phyloP scores from a whole-genome alignment of 2,797 vertebrate species.

The Pseudochirops corinnae region DNA sequence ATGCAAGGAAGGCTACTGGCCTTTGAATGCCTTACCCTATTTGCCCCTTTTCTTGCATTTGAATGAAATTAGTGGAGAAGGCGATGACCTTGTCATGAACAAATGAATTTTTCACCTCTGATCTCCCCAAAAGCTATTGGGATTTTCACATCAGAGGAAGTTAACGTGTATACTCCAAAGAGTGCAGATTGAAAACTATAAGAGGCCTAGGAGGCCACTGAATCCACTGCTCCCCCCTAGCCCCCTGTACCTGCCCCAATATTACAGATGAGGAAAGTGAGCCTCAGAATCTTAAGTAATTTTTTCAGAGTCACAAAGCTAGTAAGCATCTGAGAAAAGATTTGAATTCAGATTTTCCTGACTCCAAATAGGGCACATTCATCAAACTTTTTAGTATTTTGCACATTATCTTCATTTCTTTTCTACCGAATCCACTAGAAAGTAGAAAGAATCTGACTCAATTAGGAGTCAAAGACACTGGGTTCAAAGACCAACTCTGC shows the following conservation, averaged over 20 bases:
- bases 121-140: not conserved
- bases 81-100: not conserved
- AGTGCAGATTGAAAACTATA: not conserved
- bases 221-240: not conserved
- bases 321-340: not conserved
- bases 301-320: not conserved
- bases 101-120: not conserved
- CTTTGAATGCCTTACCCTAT: not conserved
- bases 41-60: constrained; percentile 28
- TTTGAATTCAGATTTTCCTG: not conserved
- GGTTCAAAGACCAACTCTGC: not conserved
- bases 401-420: not conserved
- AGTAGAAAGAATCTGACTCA: not conserved
- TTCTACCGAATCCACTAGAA: not conserved
- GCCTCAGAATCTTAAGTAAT: not conserved
- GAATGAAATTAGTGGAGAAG: not conserved
- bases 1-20: not conserved
- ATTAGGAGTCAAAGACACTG: not conserved
- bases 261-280: not conserved
- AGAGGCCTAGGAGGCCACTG: not conserved
- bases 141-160: not conserved
- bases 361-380: not conserved
- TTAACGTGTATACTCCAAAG: not conserved
- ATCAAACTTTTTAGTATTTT: not conserved
- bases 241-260: not conserved